Evolutionary conservation across 2,113 vertebrate genomes (phyloP).

Genomic region (Nothoprocta perdicaria): DNA sequence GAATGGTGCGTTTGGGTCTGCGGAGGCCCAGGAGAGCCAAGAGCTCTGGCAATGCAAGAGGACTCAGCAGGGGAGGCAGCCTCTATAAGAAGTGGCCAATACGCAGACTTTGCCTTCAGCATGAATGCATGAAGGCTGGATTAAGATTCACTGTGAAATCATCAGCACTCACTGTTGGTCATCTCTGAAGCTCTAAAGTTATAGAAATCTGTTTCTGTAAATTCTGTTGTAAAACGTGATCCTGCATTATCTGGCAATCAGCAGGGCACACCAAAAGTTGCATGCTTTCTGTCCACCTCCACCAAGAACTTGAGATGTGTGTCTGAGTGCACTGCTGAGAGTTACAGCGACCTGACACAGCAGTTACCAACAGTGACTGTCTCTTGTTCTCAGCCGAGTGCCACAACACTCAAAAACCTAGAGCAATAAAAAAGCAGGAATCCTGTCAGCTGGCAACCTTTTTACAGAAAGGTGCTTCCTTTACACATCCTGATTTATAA

Average conservation of each 20-base stretch:
- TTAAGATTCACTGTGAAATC: neutral
- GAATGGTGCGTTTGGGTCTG: neutral
- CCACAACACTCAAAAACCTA: neutral
- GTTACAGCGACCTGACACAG: neutral
- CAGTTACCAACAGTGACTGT: neutral
- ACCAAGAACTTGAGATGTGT: neutral
- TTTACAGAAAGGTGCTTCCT: neutral
- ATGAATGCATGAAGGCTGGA: neutral
- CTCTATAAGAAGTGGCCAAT: neutral
- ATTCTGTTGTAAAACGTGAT: neutral
- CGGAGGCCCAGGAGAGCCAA: neutral
- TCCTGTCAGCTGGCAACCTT: neutral
- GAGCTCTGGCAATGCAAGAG: neutral
- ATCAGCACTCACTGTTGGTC: neutral
- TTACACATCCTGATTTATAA: neutral
- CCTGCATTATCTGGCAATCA: neutral
- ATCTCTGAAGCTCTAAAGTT: neutral
- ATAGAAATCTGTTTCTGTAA: neutral
- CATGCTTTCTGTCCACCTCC: neutral
- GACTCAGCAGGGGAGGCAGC: neutral
- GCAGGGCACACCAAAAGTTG: neutral
- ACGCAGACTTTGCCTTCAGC: neutral
- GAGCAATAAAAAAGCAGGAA: neutral
- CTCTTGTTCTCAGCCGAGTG: neutral
- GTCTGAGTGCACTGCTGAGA: neutral